phyloP scores from a whole-genome alignment of 2,797 vertebrate genomes.

The Phrynocephalus forsythii region DNA sequence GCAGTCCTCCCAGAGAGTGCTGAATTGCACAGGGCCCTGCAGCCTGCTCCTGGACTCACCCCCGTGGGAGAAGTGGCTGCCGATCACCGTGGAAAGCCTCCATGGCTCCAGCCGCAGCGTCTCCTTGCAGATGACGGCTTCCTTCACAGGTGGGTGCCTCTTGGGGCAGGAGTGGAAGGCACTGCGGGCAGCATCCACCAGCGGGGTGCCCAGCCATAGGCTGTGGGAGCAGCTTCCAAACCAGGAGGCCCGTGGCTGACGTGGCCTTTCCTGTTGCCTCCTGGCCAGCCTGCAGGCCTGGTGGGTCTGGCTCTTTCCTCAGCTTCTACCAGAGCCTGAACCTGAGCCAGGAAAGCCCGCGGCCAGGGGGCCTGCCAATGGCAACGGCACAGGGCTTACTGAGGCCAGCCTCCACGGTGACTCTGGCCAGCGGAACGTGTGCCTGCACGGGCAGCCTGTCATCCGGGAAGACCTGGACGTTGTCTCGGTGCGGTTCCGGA shows the following conservation, averaged over 20 bases:
- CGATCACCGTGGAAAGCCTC: constrained; percentile 82
- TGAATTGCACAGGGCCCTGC: constrained; percentile 84
- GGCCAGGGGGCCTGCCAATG: neutral
- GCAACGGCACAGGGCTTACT: neutral
- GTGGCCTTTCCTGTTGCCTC: neutral
- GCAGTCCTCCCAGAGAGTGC: constrained; percentile 74
- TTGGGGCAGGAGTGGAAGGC: no score
- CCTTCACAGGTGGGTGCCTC: constrained; percentile 82
- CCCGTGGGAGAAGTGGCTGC: constrained; percentile 92
- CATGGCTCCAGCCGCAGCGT: constrained; percentile 70
- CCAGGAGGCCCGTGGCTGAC: no score
- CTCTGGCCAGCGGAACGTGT: constrained; percentile 55
- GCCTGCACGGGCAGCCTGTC: constrained; percentile 83
- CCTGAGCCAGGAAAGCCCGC: constrained; percentile 46
- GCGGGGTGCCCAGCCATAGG: no score
- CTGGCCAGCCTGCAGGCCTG: constrained; percentile 86
- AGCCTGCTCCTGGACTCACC: constrained; percentile 79
- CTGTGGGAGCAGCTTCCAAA: no score
- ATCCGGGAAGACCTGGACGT: constrained; percentile 88
- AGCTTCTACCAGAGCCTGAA: constrained; percentile 67
- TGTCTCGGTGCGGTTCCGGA: constrained; percentile 85
- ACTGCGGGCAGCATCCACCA: neutral
- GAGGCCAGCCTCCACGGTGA: fast-evolving
- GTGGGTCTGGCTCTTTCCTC: constrained; percentile 65
- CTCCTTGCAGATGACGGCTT: constrained; percentile 79